phyloP scores from a whole-genome alignment of 2,113 vertebrate genomes.

The Phaethornis superciliosus region DNA sequence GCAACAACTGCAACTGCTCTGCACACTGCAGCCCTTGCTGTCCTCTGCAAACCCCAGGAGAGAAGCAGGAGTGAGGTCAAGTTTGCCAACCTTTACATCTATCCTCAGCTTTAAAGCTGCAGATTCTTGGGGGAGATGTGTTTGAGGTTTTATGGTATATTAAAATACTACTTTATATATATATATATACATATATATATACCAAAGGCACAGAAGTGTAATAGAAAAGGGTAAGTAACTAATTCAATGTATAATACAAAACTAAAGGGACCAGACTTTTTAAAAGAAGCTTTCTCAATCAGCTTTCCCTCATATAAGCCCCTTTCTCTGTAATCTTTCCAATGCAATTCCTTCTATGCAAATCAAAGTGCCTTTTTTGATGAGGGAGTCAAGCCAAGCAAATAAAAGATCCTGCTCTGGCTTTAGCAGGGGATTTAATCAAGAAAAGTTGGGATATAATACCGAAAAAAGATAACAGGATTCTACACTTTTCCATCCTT shows the following conservation, averaged over 20 bases:
- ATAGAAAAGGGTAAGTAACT: not conserved
- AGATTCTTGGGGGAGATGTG: not conserved
- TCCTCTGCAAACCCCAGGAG: not conserved
- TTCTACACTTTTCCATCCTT: not conserved
- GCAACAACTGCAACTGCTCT: not conserved
- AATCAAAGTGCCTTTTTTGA: conserved; percentile 38
- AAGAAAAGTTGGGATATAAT: not conserved
- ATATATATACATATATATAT: no score
- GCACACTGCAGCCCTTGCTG: not conserved
- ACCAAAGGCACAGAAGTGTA: not conserved
- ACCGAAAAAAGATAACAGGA: not conserved
- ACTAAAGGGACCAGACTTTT: conserved; percentile 14
- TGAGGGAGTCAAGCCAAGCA: conserved; percentile 4
- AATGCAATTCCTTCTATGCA: conserved; percentile 20
- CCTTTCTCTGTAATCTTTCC: conserved; percentile 36
- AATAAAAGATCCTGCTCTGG: not conserved
- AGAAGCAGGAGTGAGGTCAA: not conserved
- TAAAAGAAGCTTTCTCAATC: conserved; percentile 8
- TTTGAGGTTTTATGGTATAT: not conserved
- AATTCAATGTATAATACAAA: conserved; percentile 10
- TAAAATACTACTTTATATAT: not conserved
- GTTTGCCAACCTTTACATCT: not conserved
- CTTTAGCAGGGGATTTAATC: conserved; percentile 27
- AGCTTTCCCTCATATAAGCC: conserved; percentile 34
- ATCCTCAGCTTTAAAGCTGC: not conserved